Evolutionary conservation across 2,797 vertebrate species (phyloP).

Genomic region (Buphagus erythrorhynchus): DNA sequence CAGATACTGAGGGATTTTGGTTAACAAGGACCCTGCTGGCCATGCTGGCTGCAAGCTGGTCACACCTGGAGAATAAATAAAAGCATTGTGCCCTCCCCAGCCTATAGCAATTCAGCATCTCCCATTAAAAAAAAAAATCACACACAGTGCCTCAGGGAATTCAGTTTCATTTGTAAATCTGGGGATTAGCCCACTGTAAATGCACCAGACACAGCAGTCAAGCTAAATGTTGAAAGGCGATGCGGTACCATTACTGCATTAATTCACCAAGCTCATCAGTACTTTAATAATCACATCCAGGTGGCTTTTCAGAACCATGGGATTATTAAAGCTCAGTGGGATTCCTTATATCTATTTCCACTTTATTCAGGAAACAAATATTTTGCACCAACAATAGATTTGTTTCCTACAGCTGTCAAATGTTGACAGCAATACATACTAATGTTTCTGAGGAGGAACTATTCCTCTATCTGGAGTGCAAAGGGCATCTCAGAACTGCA

Average conservation of each 20-base stretch:
- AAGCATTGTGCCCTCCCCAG: neutral
- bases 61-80: neutral
- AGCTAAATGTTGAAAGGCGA: neutral
- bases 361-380: neutral
- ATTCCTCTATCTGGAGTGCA: neutral
- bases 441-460: neutral
- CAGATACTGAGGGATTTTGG: neutral
- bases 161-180: neutral
- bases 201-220: neutral
- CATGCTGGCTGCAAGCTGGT: neutral
- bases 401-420: neutral
- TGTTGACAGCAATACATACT: neutral
- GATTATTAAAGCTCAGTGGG: neutral
- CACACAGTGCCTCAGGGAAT: neutral
- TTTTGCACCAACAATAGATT: neutral
- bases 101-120: neutral
- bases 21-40: neutral
- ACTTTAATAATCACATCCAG: conserved; percentile 20
- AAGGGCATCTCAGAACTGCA: neutral
- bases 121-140: neutral
- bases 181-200: conserved; percentile 10
- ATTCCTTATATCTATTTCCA: neutral
- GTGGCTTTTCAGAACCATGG: neutral
- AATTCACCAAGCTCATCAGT: conserved; percentile 14
- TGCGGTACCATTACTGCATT: neutral